Conservation (phyloP, 2,797 vertebrate genomes). For the Cyclura pinguis region DNA sequence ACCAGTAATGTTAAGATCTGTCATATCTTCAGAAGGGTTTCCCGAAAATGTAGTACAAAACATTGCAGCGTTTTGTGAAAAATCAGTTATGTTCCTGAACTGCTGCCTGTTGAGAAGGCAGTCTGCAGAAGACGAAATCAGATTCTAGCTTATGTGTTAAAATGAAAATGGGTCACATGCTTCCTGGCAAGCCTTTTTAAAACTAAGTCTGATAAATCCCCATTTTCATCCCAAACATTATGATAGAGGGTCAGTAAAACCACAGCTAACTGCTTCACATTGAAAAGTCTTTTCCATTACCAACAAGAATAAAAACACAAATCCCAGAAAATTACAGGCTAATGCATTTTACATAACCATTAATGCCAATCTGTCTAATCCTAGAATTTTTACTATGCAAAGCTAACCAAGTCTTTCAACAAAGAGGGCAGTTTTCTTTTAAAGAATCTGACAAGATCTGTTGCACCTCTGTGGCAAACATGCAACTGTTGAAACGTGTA, state of each 20-base stretch:
- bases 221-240: conserved; percentile 55
- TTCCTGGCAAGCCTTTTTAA: conserved; percentile 49
- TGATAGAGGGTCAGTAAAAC: conserved; percentile 51
- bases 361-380: conserved; percentile 79
- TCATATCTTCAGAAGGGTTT: conserved; percentile 78
- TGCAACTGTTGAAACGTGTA: conserved; percentile 13
- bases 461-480: conserved; percentile 44
- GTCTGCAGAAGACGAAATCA: conserved; percentile 34
- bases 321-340: conserved; percentile 81
- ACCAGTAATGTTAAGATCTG: conserved; percentile 70
- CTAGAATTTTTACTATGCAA: conserved; percentile 59
- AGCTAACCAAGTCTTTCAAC: conserved; percentile 4
- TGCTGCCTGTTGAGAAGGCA: conserved; percentile 8
- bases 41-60: conserved; percentile 88
- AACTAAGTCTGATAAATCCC: conserved; percentile 63
- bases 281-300: conserved; percentile 50
- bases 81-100: conserved; percentile 23
- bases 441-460: neutral
- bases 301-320: conserved; percentile 63
- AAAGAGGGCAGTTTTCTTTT: conserved; percentile 35
- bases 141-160: conserved; percentile 47
- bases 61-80: conserved; percentile 69
- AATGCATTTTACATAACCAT: conserved; percentile 81
- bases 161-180: conserved; percentile 44
- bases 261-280: conserved; percentile 57